Conservation (phyloP, 2,888 invertebrate species). For the Macrosoma leucophasiata region DNA sequence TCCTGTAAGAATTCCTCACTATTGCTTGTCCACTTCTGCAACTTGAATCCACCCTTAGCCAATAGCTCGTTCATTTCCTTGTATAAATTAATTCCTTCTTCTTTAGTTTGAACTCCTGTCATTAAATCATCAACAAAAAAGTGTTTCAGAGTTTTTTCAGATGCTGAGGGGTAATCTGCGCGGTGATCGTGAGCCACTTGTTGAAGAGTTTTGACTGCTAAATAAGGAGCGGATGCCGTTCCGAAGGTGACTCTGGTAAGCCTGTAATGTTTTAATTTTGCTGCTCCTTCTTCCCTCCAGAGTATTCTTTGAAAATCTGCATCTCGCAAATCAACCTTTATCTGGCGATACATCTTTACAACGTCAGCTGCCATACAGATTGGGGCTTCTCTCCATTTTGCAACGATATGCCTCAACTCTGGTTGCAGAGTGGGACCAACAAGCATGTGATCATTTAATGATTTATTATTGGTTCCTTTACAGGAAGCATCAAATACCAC, state of each 20-base stretch:
- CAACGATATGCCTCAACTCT: constrained; percentile 26
- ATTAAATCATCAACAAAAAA: constrained; percentile 26
- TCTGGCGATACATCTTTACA: constrained; percentile 31
- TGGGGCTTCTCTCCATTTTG: constrained; percentile 23
- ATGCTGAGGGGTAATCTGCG: constrained; percentile 14
- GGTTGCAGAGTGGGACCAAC: constrained; percentile 28
- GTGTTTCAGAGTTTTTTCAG: constrained; percentile 4
- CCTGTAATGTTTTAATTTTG: constrained; percentile 8
- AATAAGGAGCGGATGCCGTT: constrained; percentile 20
- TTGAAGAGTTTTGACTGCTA: constrained; percentile 21
- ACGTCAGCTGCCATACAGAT: constrained; percentile 23
- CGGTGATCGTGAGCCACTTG: constrained; percentile 20
- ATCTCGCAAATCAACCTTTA: constrained; percentile 14
- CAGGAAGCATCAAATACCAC: constrained; percentile 23
- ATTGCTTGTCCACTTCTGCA: constrained; percentile 28
- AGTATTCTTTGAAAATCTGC: constrained; percentile 19
- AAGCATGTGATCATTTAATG: constrained; percentile 27
- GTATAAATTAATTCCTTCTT: constrained; percentile 19
- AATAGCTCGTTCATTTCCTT: constrained; percentile 26
- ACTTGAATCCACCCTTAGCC: constrained; percentile 27
- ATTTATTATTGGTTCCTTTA: constrained; percentile 15
- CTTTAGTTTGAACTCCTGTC: constrained; percentile 19
- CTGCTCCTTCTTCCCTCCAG: constrained; percentile 15
- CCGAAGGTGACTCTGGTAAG: constrained; percentile 22
- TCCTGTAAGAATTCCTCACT: constrained; percentile 12